A percentile compares a stretch with the other conserved stretches of the same genome.
phyloP scores from a whole-genome alignment of 1,140 invertebrate genomes.

The Acyrthosiphon pisum region DNA sequence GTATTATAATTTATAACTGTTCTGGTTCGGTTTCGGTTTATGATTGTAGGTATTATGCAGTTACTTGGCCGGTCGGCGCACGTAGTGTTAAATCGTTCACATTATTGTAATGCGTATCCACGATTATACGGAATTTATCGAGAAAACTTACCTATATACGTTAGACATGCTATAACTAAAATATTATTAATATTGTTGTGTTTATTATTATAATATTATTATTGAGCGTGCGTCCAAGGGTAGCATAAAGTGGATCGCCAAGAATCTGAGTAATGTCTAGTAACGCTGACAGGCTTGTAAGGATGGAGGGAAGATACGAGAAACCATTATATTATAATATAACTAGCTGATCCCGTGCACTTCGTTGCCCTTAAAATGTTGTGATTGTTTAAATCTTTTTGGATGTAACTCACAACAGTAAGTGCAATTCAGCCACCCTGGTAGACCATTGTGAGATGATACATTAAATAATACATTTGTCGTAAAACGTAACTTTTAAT shows the following conservation, averaged over 20 bases:
- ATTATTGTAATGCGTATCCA: neutral
- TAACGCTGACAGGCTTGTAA: neutral
- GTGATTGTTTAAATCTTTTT: too few relatives aligned
- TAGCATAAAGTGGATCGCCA: neutral
- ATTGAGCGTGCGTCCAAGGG: neutral
- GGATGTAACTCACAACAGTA: too few relatives aligned
- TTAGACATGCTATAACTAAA: neutral
- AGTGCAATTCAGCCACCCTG: too few relatives aligned
- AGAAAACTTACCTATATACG: neutral
- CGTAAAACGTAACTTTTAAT: too few relatives aligned
- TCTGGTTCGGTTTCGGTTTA: neutral
- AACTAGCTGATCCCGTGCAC: too few relatives aligned
- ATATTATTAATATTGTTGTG: neutral
- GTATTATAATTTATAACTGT: constrained; percentile 17
- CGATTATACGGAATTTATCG: neutral
- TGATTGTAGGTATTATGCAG: neutral
- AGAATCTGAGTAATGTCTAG: neutral
- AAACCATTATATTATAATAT: neutral
- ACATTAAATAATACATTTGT: too few relatives aligned
- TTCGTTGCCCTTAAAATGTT: too few relatives aligned
- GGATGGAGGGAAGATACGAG: neutral
- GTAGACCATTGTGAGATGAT: too few relatives aligned
- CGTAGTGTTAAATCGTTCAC: neutral
- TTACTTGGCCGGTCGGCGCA: neutral
- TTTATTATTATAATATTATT: neutral